These are phyloP conservation scores for Conistra vaccinii DNA, from an alignment of 2,888 invertebrate genomes.

Conservation along the genomic window DNA sequence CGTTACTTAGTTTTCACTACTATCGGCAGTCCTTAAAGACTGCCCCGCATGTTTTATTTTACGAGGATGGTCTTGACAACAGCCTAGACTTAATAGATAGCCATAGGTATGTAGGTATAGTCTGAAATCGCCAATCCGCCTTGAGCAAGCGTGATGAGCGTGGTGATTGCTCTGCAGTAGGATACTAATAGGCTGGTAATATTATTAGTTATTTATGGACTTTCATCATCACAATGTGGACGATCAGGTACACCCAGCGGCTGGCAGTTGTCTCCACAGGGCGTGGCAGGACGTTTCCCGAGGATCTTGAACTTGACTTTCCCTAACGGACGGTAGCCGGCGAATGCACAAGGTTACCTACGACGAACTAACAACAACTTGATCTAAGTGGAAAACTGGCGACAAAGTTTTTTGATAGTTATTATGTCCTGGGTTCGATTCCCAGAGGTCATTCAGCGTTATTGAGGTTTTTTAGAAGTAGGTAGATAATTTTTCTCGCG, in stretches of 20 bases:
- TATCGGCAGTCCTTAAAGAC: too few relatives aligned
- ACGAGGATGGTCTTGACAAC: neutral
- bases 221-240: constrained; percentile 49
- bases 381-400: neutral
- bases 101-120: too few relatives aligned
- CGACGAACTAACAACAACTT: constrained; percentile 69
- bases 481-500: neutral
- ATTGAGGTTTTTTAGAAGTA: neutral
- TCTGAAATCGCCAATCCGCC: too few relatives aligned
- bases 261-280: constrained; percentile 39
- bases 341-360: constrained; percentile 50
- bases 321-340: constrained; percentile 70
- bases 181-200: neutral
- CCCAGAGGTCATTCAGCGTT: neutral
- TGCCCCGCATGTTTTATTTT: too few relatives aligned
- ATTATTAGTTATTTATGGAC: constrained; percentile 11
- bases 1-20: too few relatives aligned
- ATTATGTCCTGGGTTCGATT: neutral
- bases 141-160: too few relatives aligned
- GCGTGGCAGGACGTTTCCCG: constrained; percentile 66
- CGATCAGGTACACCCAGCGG: constrained; percentile 34
- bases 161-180: neutral
- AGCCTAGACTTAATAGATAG: neutral
- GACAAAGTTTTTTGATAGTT: neutral
- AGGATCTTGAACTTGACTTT: constrained; percentile 87